Percentiles rank a stretch among this genome's conserved stretches.
Evolutionary conservation across 2,113 vertebrate genomes (phyloP).

Genomic region (Nothoprocta perdicaria): DNA sequence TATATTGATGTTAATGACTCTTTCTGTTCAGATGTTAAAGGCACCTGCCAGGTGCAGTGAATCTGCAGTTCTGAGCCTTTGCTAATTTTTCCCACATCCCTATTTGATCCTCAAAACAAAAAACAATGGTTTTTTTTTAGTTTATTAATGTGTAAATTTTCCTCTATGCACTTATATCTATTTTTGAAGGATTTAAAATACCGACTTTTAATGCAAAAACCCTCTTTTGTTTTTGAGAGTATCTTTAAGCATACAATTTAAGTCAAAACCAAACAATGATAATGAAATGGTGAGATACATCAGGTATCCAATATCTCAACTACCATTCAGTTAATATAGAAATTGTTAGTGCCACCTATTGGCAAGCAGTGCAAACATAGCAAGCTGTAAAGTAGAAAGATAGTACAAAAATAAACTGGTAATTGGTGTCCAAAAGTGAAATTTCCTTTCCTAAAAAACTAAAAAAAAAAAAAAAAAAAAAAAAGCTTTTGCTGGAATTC

Average conservation of each 20-base stretch:
- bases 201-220: not conserved
- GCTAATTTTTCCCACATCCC: not conserved
- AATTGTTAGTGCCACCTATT: constrained; percentile 70
- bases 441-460: not conserved
- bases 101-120: not conserved
- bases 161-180: not conserved
- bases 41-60: not conserved
- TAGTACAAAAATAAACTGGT: not conserved
- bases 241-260: not conserved
- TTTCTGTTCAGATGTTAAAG: not conserved
- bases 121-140: not conserved
- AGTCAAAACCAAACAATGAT: not conserved
- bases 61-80: not conserved
- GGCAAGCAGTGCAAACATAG: not conserved
- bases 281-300: not conserved
- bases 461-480: not conserved
- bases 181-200: not conserved
- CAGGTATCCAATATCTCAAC: not conserved
- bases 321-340: not conserved
- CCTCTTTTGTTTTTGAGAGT: not conserved
- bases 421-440: constrained; percentile 25
- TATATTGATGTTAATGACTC: not conserved
- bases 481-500: not conserved
- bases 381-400: not conserved
- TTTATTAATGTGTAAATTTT: not conserved